A percentile compares a stretch with the other conserved stretches of the same genome.
These are phyloP conservation scores for Pseudochaenichthys georgianus DNA, from an alignment of 2,797 vertebrate genomes.

Conservation along the genomic window DNA sequence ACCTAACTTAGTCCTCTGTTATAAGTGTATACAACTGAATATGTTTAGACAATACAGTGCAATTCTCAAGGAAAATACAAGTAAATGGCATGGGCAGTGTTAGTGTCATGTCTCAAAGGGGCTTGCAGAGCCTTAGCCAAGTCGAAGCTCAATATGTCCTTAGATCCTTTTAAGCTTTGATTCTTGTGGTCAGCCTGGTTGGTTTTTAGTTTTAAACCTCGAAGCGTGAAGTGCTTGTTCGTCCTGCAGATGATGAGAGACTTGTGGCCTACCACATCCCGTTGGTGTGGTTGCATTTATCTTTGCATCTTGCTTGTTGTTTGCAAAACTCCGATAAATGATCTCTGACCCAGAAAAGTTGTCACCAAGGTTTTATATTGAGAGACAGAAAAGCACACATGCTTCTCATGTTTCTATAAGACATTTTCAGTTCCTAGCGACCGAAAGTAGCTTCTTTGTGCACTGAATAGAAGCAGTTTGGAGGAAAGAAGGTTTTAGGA, in stretches of 20 bases:
- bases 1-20: constrained; percentile 21
- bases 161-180: not conserved
- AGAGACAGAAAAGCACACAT: not conserved
- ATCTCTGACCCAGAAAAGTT: not conserved
- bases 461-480: constrained; percentile 10
- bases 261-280: constrained; percentile 23
- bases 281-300: constrained; percentile 32
- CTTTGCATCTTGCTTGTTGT: not conserved
- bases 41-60: not conserved
- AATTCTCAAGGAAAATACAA: not conserved
- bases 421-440: not conserved
- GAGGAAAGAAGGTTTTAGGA: not conserved
- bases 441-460: not conserved
- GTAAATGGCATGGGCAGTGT: not conserved
- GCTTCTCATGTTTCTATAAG: not conserved
- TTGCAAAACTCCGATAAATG: constrained; percentile 8
- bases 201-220: not conserved
- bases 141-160: constrained; percentile 5
- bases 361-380: not conserved
- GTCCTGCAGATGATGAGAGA: not conserved
- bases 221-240: not conserved
- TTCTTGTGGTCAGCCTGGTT: not conserved
- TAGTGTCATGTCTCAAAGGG: not conserved
- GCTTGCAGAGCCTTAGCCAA: constrained; percentile 3
- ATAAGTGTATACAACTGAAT: not conserved